Base-by-base conservation (phyloP, 2,113 vertebrate species). In the Corydoras sp. region DNA sequence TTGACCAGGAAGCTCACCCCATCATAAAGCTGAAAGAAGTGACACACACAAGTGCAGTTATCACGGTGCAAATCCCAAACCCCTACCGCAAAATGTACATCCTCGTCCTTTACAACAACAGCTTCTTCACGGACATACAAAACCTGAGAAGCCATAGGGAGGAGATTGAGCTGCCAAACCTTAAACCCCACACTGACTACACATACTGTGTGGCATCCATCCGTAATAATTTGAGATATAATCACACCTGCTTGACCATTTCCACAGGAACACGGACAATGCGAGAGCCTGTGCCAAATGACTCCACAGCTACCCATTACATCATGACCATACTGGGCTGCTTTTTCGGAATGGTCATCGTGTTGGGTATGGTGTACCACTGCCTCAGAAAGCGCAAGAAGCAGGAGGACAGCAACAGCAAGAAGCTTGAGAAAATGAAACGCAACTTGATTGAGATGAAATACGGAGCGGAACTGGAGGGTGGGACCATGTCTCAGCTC, bases 171-270 rank as follows among this genome's bases (percentile, higher is more conserved):
- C 84, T 98, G 29, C 88, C 88, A 61, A 86, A 92, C 84, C 84
- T 98, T 48, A 89, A 92, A 85, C 80, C 94, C 0, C 93, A 95
- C 82, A 96, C 92, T n/a, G 87, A 96, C 80, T 98, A 99, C 83
- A 98, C 94, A 0, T 99, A 98, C 86, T 99, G 97, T 0, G 95
- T 99, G 68, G 95, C 92, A 63, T 99, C 97, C 13, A 92, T 93
- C 81, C 90, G 95, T 62, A 90, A 96, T 2, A 91, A 94, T 54
- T 86, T 94, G 54, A 91, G 91, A 70, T 96, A 93, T 83, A 99
- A 99, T 89, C 95, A 98, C 81, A 98, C 93, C 71, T 99, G 97
- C 0, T 87, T 99, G 82, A 94, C 93, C 80, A 89, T 99, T 84
- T 89, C 92, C 35, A 95, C 94, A 9, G 90, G 88, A 55, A 89